Evolutionary conservation across 2,888 invertebrate genomes (phyloP).

Genomic region (Lissonota sp.): DNA sequence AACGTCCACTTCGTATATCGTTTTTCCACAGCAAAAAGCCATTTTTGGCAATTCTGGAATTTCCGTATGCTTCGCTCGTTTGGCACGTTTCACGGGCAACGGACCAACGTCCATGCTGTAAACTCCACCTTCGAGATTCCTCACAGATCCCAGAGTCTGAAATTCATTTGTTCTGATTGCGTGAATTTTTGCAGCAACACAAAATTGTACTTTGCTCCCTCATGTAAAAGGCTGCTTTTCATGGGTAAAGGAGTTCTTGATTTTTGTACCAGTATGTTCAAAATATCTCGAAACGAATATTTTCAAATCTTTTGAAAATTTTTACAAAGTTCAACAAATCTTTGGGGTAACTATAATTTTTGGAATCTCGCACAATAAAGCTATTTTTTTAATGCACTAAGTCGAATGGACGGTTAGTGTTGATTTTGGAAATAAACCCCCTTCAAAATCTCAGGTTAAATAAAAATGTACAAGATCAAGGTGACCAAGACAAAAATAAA

Average conservation of each 20-base stretch:
- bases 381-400: too few relatives aligned
- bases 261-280: too few relatives aligned
- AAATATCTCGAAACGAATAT: too few relatives aligned
- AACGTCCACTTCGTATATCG: conserved; percentile 86
- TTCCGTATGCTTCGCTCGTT: conserved; percentile 61
- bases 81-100: conserved; percentile 68
- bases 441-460: too few relatives aligned
- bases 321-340: too few relatives aligned
- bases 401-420: too few relatives aligned
- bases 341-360: too few relatives aligned
- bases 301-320: too few relatives aligned
- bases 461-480: too few relatives aligned
- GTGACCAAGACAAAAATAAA: too few relatives aligned
- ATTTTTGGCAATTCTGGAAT: conserved; percentile 85
- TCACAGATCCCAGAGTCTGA: conserved; percentile 86
- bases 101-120: conserved; percentile 86
- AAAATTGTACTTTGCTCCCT: background rate
- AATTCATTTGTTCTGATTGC: conserved; percentile 62
- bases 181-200: conserved; percentile 28
- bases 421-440: too few relatives aligned
- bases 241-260: background rate
- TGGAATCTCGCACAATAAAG: too few relatives aligned
- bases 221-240: background rate
- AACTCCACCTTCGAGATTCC: conserved; percentile 86
- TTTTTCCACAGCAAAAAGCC: conserved; percentile 86